Percentiles rank a stretch among this genome's conserved stretches.
phyloP scores from a whole-genome alignment of 2,797 vertebrate genomes.

The Hyperoplus lanceolatus region DNA sequence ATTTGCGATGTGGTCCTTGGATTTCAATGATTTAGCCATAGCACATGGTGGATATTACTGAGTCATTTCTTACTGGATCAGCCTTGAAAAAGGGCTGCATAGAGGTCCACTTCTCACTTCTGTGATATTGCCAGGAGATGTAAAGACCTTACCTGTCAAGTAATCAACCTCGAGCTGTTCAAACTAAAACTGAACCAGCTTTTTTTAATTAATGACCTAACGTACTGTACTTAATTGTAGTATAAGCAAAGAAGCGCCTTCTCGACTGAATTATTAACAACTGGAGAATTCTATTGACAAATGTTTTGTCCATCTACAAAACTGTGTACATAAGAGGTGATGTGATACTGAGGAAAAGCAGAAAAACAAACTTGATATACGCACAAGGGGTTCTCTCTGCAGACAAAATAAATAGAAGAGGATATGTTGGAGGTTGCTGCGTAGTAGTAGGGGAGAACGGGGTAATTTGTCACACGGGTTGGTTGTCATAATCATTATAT shows the following conservation, averaged over 20 bases:
- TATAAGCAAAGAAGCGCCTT: neutral
- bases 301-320: neutral
- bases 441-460: too few relatives aligned
- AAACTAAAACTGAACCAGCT: neutral
- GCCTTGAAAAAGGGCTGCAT: constrained; percentile 25
- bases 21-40: constrained; percentile 43
- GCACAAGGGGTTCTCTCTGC: neutral
- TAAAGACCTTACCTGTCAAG: constrained; percentile 42
- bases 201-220: neutral
- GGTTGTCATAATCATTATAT: too few relatives aligned
- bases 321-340: neutral
- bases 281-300: neutral
- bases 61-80: constrained; percentile 49
- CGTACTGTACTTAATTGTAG: neutral
- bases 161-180: constrained; percentile 31
- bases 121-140: constrained; percentile 38
- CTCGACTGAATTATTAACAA: neutral
- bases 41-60: constrained; percentile 65
- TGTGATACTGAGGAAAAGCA: neutral
- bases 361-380: neutral
- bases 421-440: too few relatives aligned
- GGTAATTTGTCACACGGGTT: too few relatives aligned
- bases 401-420: neutral
- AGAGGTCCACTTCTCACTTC: constrained; percentile 44
- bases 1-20: constrained; percentile 31